Percentiles rank a stretch among this genome's conserved stretches.
These are phyloP conservation scores for Siderastrea radians DNA, from an alignment of 92 coral and sea anemone species.

Conservation along the genomic window DNA sequence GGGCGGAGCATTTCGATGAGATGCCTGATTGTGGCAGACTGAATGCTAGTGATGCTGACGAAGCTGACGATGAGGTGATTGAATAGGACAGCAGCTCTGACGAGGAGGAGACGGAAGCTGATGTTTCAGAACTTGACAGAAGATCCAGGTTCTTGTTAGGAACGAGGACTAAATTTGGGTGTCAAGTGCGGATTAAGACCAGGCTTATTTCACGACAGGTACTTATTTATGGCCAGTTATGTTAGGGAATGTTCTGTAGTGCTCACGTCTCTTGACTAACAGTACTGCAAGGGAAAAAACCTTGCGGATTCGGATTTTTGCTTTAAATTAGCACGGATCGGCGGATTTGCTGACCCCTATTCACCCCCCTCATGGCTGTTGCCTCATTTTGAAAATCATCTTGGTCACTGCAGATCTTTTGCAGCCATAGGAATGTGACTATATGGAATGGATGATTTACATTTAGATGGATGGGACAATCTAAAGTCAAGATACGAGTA, in stretches of 20 bases:
- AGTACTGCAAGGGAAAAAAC: neutral
- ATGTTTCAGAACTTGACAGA: conserved; percentile 32
- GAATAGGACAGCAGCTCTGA: conserved; percentile 47
- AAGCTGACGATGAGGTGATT: conserved; percentile 25
- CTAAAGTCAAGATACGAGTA: too few species aligned
- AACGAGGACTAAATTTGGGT: neutral
- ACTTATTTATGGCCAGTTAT: neutral
- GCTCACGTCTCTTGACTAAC: neutral
- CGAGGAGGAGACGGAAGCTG: conserved; percentile 44
- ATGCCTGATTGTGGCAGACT: conserved; percentile 18
- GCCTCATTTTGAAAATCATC: too few species aligned
- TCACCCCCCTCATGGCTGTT: too few species aligned
- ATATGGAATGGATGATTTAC: too few species aligned
- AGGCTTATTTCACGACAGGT: conserved; percentile 2
- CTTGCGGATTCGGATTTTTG: conserved; percentile 1
- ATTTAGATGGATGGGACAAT: too few species aligned
- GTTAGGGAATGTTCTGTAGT: neutral
- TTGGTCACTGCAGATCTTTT: too few species aligned
- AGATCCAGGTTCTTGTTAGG: conserved; percentile 38
- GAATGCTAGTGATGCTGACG: neutral
- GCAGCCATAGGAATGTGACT: too few species aligned
- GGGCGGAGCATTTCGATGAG: conserved; percentile 21
- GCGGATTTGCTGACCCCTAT: conserved; percentile 14
- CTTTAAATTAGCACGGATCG: conserved; percentile 6
- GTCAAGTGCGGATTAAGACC: neutral